These are phyloP conservation scores for Mus spretus DNA, from an alignment of 2,797 vertebrate species.

Conservation along the genomic window DNA sequence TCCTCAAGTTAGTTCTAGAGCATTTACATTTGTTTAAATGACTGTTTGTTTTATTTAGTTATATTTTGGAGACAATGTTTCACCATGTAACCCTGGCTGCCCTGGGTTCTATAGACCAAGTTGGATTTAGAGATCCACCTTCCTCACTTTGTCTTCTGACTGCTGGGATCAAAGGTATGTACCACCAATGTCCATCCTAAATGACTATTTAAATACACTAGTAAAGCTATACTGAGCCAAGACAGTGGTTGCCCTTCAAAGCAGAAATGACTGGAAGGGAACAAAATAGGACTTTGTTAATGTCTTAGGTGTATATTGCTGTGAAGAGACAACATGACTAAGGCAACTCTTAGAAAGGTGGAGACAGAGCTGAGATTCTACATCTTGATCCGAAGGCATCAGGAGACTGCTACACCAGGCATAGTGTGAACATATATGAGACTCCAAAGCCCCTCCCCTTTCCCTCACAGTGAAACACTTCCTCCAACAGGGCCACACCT, in stretches of 20 bases:
- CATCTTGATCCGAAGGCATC: neutral
- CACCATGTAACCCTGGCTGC: neutral
- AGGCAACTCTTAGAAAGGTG: neutral
- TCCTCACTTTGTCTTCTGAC: neutral
- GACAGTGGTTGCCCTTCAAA: neutral
- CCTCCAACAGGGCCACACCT: neutral
- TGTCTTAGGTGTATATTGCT: neutral
- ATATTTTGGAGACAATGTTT: neutral
- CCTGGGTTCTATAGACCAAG: neutral
- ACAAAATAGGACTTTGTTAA: neutral
- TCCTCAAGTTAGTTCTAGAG: neutral
- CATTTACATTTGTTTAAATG: conserved; percentile 27
- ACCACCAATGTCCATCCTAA: neutral
- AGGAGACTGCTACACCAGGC: neutral
- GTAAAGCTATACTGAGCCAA: neutral
- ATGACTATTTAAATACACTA: neutral
- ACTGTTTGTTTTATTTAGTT: neutral
- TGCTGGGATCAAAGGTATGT: neutral
- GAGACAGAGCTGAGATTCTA: neutral
- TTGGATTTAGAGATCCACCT: neutral
- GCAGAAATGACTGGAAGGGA: neutral
- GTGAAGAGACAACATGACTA: neutral
- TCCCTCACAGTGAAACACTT: neutral
- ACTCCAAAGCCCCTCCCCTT: neutral
- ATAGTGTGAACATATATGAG: neutral